Evolutionary conservation across 2,888 invertebrate genomes (phyloP).

Genomic region (Lasioglossum oenotherae): DNA sequence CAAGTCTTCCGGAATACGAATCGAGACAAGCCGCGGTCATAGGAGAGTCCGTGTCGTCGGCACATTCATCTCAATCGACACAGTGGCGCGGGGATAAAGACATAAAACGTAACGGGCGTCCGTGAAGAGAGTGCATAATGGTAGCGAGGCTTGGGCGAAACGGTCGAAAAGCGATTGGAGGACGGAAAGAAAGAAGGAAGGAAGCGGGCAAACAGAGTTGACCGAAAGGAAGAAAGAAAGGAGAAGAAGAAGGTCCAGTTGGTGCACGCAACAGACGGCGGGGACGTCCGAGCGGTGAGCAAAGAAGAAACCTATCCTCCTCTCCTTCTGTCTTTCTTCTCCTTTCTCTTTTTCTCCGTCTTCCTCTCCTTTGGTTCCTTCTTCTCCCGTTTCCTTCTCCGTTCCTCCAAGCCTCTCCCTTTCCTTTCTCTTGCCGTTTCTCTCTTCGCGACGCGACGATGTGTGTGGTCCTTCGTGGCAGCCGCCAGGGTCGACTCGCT

Average conservation of each 20-base stretch:
- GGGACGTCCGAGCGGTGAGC: slow-evolving; percentile 47
- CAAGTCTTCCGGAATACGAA: slow-evolving; percentile 53
- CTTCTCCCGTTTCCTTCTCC: slow-evolving; percentile 29
- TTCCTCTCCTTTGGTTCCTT: slow-evolving; percentile 36
- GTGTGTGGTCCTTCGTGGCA: slow-evolving; percentile 81
- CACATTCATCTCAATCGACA: slow-evolving; percentile 74
- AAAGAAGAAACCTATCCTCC: slow-evolving; percentile 29
- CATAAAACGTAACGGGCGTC: slow-evolving; percentile 80
- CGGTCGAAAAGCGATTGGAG: slow-evolving; percentile 48
- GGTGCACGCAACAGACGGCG: slow-evolving; percentile 51
- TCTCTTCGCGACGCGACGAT: slow-evolving; percentile 74
- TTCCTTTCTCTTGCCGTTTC: slow-evolving; percentile 52
- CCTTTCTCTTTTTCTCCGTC: slow-evolving; percentile 38
- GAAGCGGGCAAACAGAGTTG: neutral
- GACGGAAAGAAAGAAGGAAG: slow-evolving; percentile 20
- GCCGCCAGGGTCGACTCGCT: slow-evolving; percentile 81
- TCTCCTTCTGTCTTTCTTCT: slow-evolving; percentile 26
- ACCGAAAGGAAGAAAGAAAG: neutral
- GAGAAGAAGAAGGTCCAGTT: slow-evolving; percentile 36
- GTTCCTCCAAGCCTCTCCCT: slow-evolving; percentile 43
- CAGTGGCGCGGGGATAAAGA: slow-evolving; percentile 76
- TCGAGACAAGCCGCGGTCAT: slow-evolving; percentile 27
- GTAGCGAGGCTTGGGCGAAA: slow-evolving; percentile 58
- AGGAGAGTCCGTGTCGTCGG: slow-evolving; percentile 61
- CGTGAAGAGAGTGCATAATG: slow-evolving; percentile 74